Evolutionary conservation across 1,140 invertebrate genomes (phyloP).

Genomic region (Caenorhabditis briggsae): DNA sequence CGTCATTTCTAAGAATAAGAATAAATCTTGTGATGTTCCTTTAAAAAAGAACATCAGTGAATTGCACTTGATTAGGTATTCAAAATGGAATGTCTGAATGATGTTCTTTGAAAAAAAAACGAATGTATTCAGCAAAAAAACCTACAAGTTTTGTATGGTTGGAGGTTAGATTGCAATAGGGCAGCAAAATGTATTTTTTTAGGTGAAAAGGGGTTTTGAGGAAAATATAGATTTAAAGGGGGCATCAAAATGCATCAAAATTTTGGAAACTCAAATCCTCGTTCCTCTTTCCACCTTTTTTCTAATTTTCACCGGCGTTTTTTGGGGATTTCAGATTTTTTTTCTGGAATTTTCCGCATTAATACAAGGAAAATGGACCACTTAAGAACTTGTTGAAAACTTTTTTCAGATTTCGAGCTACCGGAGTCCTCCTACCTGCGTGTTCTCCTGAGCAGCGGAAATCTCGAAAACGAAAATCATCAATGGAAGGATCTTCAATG

Average conservation of each 20-base stretch:
- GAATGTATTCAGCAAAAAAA: not conserved
- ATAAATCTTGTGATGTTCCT: not conserved
- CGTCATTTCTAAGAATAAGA: no score
- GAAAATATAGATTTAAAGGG: no score
- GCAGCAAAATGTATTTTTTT: no score
- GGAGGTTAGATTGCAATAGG: not conserved
- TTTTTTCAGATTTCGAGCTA: conserved; percentile 72
- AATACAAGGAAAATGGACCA: no score
- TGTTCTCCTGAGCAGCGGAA: conserved; percentile 76
- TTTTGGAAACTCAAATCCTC: no score
- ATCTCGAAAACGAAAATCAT: conserved; percentile 39
- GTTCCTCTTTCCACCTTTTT: no score
- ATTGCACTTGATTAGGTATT: not conserved
- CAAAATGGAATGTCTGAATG: not conserved
- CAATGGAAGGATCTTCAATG: conserved; percentile 14
- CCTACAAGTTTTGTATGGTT: not conserved
- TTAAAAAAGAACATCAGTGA: not conserved
- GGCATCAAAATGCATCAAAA: no score
- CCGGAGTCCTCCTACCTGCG: conserved; percentile 73
- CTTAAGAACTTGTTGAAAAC: no score
- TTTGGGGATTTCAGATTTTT: no score
- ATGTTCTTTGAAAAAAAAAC: conserved; percentile 8
- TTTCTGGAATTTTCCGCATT: no score
- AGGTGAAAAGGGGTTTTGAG: no score
- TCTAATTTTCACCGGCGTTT: no score